A percentile compares a stretch with the other conserved stretches of the same genome.
Evolutionary conservation across 2,888 invertebrate genomes (phyloP).

Genomic region (Caenorhabditis wallacei): DNA sequence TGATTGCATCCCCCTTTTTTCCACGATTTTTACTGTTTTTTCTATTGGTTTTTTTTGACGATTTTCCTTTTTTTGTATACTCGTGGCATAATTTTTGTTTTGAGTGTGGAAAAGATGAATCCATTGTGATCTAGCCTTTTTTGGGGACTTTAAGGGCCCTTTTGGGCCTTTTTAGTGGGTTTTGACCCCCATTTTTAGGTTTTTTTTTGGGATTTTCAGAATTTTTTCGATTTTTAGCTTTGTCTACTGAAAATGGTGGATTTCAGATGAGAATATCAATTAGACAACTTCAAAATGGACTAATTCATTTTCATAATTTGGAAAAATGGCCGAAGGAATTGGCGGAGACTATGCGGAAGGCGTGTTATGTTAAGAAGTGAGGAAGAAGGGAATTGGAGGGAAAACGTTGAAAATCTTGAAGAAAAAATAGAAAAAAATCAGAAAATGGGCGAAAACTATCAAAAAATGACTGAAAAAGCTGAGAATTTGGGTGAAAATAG

Average conservation of each 20-base stretch:
- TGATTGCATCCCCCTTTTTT: background rate
- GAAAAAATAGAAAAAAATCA: background rate
- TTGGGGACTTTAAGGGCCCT: too few species aligned
- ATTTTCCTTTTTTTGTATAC: background rate
- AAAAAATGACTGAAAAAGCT: background rate
- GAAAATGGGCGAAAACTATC: background rate
- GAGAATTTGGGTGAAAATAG: background rate
- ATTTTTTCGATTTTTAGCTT: background rate
- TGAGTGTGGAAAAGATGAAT: slow-evolving; percentile 19
- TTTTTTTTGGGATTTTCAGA: slow-evolving; percentile 17
- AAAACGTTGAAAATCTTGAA: background rate
- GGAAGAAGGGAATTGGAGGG: background rate
- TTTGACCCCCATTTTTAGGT: background rate
- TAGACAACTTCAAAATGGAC: slow-evolving; percentile 6
- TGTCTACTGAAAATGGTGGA: background rate
- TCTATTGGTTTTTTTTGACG: background rate
- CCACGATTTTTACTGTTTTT: background rate
- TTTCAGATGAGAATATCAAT: slow-evolving; percentile 42
- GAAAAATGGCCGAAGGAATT: slow-evolving; percentile 74
- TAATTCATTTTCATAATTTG: slow-evolving; percentile 74
- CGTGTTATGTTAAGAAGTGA: slow-evolving; percentile 64
- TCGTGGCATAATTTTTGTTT: slow-evolving; percentile 37
- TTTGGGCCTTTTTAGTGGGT: too few species aligned
- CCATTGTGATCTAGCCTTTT: slow-evolving; percentile 21
- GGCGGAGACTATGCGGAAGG: slow-evolving; percentile 42